Percentiles rank a stretch among this genome's conserved stretches.
phyloP scores from a whole-genome alignment of 2,888 invertebrate species.

The Cyrtodaria siliqua region DNA sequence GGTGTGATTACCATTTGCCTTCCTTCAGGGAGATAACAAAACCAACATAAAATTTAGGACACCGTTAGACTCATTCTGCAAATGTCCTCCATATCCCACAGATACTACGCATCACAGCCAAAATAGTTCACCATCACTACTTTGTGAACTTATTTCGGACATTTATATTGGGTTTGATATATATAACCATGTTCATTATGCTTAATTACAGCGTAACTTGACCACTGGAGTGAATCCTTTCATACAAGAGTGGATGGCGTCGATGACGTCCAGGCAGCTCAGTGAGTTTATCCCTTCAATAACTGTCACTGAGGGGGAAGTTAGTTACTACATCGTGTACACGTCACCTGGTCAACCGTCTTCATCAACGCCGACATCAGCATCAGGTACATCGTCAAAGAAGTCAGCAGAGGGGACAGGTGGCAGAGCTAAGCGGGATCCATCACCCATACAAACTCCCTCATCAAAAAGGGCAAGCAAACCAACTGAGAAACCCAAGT shows the following conservation, averaged over 20 bases:
- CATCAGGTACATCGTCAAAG: neutral
- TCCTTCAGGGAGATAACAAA: no score
- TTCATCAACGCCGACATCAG: neutral
- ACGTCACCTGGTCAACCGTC: constrained; percentile 22
- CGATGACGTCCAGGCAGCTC: constrained; percentile 77
- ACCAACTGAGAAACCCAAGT: constrained; percentile 28
- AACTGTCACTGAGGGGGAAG: constrained; percentile 70
- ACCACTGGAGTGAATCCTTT: constrained; percentile 85
- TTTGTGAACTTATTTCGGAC: no score
- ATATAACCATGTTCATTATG: no score
- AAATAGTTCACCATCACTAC: no score
- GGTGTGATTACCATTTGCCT: no score
- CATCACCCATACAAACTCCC: constrained; percentile 25
- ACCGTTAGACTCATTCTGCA: no score
- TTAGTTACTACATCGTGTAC: constrained; percentile 74
- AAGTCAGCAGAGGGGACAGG: constrained; percentile 1
- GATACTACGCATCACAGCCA: no score
- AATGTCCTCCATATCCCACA: no score
- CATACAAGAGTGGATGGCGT: constrained; percentile 85
- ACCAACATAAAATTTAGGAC: no score
- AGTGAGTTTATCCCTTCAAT: constrained; percentile 72
- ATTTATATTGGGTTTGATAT: no score
- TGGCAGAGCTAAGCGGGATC: constrained; percentile 18
- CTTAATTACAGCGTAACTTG: constrained; percentile 82
- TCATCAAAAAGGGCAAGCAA: constrained; percentile 26